These are phyloP conservation scores for Drosophila neocordata DNA, from an alignment of 1,140 invertebrate genomes.

Conservation along the genomic window DNA sequence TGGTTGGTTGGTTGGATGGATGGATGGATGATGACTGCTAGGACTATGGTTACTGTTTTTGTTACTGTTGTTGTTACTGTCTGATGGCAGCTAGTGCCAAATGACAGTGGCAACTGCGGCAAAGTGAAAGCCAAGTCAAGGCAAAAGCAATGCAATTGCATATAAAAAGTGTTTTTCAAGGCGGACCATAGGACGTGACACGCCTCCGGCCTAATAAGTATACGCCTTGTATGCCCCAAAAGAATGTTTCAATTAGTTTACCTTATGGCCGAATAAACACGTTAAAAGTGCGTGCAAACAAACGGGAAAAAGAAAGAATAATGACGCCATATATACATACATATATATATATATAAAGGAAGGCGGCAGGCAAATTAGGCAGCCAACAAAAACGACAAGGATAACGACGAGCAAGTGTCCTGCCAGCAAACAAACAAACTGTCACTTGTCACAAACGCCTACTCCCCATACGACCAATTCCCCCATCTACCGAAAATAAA, in stretches of 20 bases:
- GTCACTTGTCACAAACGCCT: conserved; percentile 65
- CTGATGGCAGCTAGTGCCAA: conserved; percentile 39
- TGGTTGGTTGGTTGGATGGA: conserved; percentile 11
- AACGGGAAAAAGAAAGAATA: conserved; percentile 36
- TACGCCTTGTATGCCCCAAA: conserved; percentile 39
- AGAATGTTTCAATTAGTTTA: conserved; percentile 72
- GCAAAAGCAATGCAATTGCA: conserved; percentile 46
- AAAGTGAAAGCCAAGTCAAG: conserved; percentile 17
- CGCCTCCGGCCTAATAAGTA: conserved; percentile 54
- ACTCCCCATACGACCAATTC: conserved; percentile 14
- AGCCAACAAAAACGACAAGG: conserved; percentile 19
- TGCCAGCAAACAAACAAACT: conserved; percentile 65
- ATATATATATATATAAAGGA: conserved; percentile 33
- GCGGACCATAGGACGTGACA: conserved; percentile 60
- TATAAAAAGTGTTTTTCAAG: conserved; percentile 47
- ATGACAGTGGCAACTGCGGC: conserved; percentile 28
- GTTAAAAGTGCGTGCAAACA: conserved; percentile 78
- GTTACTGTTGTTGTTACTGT: conserved; percentile 32
- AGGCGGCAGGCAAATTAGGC: conserved; percentile 68
- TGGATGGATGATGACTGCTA: conserved; percentile 20
- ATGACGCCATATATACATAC: conserved; percentile 48
- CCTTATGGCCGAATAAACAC: conserved; percentile 68
- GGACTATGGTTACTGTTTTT: conserved; percentile 30
- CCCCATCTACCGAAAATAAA: neutral
- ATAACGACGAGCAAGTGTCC: conserved; percentile 8